Percentiles rank a stretch among this genome's conserved stretches.
Conservation (phyloP, 2,113 vertebrate species). For the Aegithalos caudatus region DNA sequence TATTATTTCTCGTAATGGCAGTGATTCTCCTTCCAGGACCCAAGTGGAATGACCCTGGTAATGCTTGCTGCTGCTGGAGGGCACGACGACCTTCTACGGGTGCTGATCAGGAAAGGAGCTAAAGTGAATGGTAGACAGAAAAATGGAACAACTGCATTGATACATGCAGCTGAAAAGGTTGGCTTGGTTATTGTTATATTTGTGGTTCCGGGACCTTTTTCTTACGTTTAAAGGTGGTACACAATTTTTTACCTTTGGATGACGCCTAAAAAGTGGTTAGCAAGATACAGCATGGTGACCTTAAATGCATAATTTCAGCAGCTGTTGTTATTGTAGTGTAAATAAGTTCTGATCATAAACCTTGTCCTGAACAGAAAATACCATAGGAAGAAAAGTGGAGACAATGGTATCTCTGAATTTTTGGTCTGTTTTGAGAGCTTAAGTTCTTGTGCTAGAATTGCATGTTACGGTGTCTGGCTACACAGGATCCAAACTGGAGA, state of each 20-base stretch:
- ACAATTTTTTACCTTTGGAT: background rate
- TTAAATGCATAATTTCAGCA: background rate
- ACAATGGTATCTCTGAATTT: background rate
- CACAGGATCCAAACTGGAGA: background rate
- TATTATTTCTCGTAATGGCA: background rate
- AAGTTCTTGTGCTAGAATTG: background rate
- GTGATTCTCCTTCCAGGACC: slow-evolving; percentile 75
- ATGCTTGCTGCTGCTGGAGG: slow-evolving; percentile 95
- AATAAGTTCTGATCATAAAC: background rate
- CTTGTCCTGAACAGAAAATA: background rate
- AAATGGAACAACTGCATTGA: slow-evolving; percentile 92
- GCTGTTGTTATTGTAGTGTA: background rate
- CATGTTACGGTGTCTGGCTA: background rate
- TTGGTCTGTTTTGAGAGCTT: background rate
- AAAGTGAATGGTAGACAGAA: slow-evolving; percentile 90
- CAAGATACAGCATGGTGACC: background rate
- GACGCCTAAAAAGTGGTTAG: background rate
- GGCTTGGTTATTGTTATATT: background rate
- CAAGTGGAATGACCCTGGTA: slow-evolving; percentile 92
- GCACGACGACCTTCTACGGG: slow-evolving; percentile 90
- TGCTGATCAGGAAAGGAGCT: slow-evolving; percentile 91
- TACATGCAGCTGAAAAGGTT: slow-evolving; percentile 96
- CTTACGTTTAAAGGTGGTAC: background rate
- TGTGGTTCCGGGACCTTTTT: background rate
- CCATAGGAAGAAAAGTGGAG: background rate